Percentiles rank a stretch among this genome's conserved stretches.
Conservation (phyloP, 1,140 invertebrate species). For the Meloidogyne floridensis region DNA sequence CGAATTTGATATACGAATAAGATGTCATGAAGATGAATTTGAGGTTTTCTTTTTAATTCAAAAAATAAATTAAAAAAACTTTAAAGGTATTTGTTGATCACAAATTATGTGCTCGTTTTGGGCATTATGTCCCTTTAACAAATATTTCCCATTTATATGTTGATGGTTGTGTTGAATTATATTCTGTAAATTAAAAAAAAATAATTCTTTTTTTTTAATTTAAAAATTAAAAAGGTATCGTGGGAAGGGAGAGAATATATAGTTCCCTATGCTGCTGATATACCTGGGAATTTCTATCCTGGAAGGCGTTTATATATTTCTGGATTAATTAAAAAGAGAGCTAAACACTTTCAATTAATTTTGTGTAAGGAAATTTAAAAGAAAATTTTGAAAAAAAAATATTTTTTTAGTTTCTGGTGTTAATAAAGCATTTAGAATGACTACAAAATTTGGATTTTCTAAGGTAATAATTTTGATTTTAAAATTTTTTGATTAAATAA, state of each 20-base stretch:
- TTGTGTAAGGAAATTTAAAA: slow-evolving; percentile 44
- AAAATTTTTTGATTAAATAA: background rate
- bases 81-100: slow-evolving; percentile 63
- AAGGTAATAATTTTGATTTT: slow-evolving; percentile 11
- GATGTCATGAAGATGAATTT: slow-evolving; percentile 61
- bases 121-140: slow-evolving; percentile 60
- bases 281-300: slow-evolving; percentile 64
- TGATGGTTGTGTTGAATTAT: slow-evolving; percentile 62
- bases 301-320: slow-evolving; percentile 63
- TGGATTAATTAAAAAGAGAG: slow-evolving; percentile 52
- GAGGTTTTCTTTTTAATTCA: slow-evolving; percentile 37
- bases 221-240: slow-evolving; percentile 30
- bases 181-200: slow-evolving; percentile 33
- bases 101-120: slow-evolving; percentile 63
- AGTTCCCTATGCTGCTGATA: slow-evolving; percentile 63
- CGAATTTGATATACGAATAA: slow-evolving; percentile 63
- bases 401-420: slow-evolving; percentile 18
- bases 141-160: slow-evolving; percentile 62
- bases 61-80: background rate
- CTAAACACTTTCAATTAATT: slow-evolving; percentile 59
- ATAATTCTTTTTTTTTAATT: slow-evolving; percentile 14
- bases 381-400: background rate
- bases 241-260: slow-evolving; percentile 40
- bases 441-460: slow-evolving; percentile 19
- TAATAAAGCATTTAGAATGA: slow-evolving; percentile 18